phyloP scores from a whole-genome alignment of 2,888 invertebrate genomes.

The Disparrhopalites patrizii region DNA sequence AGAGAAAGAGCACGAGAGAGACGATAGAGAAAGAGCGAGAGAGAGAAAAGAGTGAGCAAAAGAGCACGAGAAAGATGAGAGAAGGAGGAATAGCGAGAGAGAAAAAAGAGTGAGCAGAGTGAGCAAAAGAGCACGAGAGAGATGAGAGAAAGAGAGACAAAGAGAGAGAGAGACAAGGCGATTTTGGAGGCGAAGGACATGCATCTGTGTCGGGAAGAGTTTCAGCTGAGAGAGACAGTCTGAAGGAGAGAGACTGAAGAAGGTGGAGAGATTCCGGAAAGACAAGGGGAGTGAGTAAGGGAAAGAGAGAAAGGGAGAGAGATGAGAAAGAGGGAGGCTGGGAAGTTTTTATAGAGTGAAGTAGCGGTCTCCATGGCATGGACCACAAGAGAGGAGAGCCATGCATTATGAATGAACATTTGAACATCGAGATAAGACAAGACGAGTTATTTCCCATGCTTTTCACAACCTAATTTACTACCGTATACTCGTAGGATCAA shows the following conservation, averaged over 20 bases:
- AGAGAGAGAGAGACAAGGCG: neutral
- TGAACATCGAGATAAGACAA: slow-evolving; percentile 3
- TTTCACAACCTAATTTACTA: slow-evolving; percentile 1
- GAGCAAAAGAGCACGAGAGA: neutral
- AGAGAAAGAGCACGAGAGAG: too few species aligned
- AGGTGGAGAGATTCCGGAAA: neutral
- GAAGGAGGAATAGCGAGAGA: neutral
- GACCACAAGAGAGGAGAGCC: slow-evolving; percentile 4
- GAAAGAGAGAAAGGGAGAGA: slow-evolving; percentile 9
- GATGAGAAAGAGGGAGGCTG: slow-evolving; percentile 13
- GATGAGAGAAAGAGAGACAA: neutral
- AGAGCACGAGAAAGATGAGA: neutral
- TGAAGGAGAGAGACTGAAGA: neutral
- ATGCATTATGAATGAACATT: slow-evolving; percentile 6
- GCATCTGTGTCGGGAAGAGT: neutral
- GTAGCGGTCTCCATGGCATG: neutral
- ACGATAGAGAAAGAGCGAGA: too few species aligned
- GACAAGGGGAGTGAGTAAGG: neutral
- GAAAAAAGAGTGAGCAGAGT: neutral
- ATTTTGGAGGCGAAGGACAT: neutral
- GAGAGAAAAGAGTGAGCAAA: too few species aligned
- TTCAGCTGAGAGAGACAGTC: too few species aligned
- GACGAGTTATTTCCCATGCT: slow-evolving; percentile 5
- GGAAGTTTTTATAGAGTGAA: too few species aligned
- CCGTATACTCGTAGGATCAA: slow-evolving; percentile 2